Conservation (phyloP, 1,140 invertebrate genomes). For the Drosophila insularis region DNA sequence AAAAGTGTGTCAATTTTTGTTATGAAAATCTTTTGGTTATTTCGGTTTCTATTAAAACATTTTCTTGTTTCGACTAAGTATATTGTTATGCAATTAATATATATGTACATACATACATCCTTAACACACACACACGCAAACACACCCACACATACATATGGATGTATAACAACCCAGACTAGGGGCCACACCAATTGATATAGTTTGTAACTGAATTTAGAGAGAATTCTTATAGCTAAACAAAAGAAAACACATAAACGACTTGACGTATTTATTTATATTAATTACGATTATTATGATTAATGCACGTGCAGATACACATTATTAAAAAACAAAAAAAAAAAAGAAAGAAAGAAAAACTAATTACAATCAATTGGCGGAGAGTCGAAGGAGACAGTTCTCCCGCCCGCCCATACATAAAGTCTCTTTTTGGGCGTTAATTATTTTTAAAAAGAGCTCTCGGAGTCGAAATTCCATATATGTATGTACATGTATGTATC, state of each 20-base stretch:
- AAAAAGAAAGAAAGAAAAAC: background rate
- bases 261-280: slow-evolving; percentile 30
- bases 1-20: slow-evolving; percentile 12
- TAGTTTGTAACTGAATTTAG: slow-evolving; percentile 54
- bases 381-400: background rate
- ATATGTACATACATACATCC: background rate
- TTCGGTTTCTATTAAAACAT: background rate
- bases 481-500: too few species aligned
- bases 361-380: background rate
- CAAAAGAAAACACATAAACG: slow-evolving; percentile 8
- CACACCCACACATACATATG: slow-evolving; percentile 11
- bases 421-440: too few species aligned
- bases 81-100: slow-evolving; percentile 14
- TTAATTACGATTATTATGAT: slow-evolving; percentile 7
- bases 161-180: slow-evolving; percentile 50
- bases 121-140: background rate
- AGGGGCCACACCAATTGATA: slow-evolving; percentile 60
- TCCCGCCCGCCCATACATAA: background rate
- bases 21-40: background rate
- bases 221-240: slow-evolving; percentile 19
- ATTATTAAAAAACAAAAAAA: background rate
- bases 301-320: slow-evolving; percentile 6
- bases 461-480: background rate
- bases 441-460: too few species aligned
- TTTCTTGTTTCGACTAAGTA: slow-evolving; percentile 22